phyloP scores from a whole-genome alignment of 2,797 vertebrate species.

The Phoeniculus purpureus region DNA sequence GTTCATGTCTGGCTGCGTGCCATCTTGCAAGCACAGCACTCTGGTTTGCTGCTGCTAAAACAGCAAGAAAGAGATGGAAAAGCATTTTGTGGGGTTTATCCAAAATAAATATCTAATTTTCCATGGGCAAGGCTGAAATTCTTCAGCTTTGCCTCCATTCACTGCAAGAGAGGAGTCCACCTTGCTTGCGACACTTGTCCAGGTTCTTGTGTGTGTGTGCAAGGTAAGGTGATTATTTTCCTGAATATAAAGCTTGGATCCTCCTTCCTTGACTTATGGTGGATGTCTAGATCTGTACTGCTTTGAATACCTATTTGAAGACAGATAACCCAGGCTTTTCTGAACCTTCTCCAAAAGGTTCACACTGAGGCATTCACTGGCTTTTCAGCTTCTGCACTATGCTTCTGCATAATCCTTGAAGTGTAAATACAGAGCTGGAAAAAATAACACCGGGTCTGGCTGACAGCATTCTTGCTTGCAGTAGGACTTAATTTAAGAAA shows the following conservation, averaged over 20 bases:
- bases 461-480: neutral
- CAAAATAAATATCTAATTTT: slow-evolving; percentile 44
- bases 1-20: neutral
- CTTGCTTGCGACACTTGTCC: neutral
- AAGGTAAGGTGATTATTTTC: neutral
- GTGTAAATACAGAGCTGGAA: slow-evolving; percentile 49
- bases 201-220: neutral
- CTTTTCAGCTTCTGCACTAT: slow-evolving; percentile 1
- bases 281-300: neutral
- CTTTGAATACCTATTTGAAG: neutral
- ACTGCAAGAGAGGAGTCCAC: neutral
- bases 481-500: slow-evolving; percentile 7
- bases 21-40: neutral
- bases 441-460: slow-evolving; percentile 32
- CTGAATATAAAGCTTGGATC: neutral
- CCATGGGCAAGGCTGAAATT: slow-evolving; percentile 2
- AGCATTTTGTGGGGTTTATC: slow-evolving; percentile 24
- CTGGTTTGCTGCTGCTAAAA: neutral
- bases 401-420: slow-evolving; percentile 14
- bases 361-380: neutral
- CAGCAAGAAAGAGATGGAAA: slow-evolving; percentile 10
- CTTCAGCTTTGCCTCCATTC: neutral
- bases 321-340: neutral
- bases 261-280: neutral
- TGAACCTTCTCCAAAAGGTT: neutral